phyloP scores from a whole-genome alignment of 2,888 invertebrate species.

The Polymixis lichenea region DNA sequence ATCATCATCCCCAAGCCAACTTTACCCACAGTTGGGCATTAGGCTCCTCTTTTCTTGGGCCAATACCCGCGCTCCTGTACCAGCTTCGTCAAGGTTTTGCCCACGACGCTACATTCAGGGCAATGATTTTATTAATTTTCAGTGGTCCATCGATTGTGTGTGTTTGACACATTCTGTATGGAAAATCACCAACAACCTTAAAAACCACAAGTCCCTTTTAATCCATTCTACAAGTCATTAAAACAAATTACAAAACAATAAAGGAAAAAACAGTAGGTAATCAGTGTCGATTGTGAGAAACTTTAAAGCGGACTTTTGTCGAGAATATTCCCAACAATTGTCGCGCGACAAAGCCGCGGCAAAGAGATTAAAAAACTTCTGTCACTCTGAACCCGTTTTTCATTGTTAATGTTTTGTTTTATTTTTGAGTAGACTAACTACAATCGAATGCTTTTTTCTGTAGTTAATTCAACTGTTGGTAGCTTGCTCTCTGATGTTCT shows the following conservation, averaged over 20 bases:
- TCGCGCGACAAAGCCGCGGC: slow-evolving; percentile 32
- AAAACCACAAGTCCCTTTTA: neutral
- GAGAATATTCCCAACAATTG: slow-evolving; percentile 30
- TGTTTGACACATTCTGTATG: neutral
- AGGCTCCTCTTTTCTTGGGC: no score
- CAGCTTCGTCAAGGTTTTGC: no score
- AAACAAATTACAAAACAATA: slow-evolving; percentile 19
- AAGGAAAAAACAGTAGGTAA: slow-evolving; percentile 32
- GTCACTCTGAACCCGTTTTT: slow-evolving; percentile 34
- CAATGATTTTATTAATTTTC: no score
- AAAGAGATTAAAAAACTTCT: slow-evolving; percentile 64
- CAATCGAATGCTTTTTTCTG: slow-evolving; percentile 16
- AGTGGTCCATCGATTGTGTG: neutral
- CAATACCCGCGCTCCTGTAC: no score
- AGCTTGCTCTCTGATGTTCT: neutral
- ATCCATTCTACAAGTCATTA: slow-evolving; percentile 12
- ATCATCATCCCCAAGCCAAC: no score
- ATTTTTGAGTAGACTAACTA: slow-evolving; percentile 8
- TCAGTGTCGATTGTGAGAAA: slow-evolving; percentile 53
- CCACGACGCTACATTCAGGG: no score
- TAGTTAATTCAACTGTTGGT: neutral
- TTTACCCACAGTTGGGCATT: no score
- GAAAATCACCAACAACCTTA: neutral
- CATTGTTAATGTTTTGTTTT: slow-evolving; percentile 29
- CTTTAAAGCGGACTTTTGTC: slow-evolving; percentile 36